These are phyloP conservation scores for Hypselothyrea guttata DNA, from an alignment of 2,888 invertebrate species.

Conservation along the genomic window DNA sequence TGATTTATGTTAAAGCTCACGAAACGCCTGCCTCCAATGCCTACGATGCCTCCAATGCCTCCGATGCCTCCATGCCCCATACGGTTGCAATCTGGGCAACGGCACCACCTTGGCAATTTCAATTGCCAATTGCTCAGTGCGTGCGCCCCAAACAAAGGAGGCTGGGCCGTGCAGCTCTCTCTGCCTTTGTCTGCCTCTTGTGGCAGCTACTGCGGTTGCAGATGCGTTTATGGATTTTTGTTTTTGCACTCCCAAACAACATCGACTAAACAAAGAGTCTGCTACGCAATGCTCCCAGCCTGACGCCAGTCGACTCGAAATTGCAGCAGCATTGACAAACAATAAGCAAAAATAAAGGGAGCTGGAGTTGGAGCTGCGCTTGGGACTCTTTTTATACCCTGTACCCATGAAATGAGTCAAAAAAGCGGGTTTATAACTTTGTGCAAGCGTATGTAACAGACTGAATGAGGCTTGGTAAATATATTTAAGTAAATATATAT, in stretches of 20 bases:
- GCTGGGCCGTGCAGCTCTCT: slow-evolving; percentile 27
- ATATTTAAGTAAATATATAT: too few relatives aligned
- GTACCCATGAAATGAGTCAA: too few relatives aligned
- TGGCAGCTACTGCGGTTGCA: slow-evolving; percentile 46
- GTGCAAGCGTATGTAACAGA: too few relatives aligned
- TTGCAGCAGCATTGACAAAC: slow-evolving; percentile 54
- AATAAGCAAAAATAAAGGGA: slow-evolving; percentile 60
- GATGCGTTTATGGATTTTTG: slow-evolving; percentile 72
- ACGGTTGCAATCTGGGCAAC: slow-evolving; percentile 4
- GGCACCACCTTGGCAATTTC: slow-evolving; percentile 41
- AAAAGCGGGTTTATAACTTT: too few relatives aligned
- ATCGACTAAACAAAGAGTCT: slow-evolving; percentile 52
- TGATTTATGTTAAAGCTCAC: slow-evolving; percentile 81
- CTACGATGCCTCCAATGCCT: not conserved
- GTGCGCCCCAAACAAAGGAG: slow-evolving; percentile 50
- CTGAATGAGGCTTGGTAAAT: too few relatives aligned
- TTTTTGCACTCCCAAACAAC: slow-evolving; percentile 53
- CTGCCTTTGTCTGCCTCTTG: slow-evolving; percentile 48
- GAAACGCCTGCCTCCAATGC: slow-evolving; percentile 55
- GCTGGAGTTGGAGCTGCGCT: slow-evolving; percentile 23
- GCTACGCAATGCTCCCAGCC: slow-evolving; percentile 33
- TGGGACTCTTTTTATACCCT: slow-evolving; percentile 37
- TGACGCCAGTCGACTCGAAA: slow-evolving; percentile 53
- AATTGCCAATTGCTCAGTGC: slow-evolving; percentile 53
- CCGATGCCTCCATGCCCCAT: slow-evolving; percentile 2